A percentile compares a stretch with the other conserved stretches of the same genome.
These are phyloP conservation scores for Amiota communis DNA, from an alignment of 2,888 invertebrate species.

Conservation along the genomic window DNA sequence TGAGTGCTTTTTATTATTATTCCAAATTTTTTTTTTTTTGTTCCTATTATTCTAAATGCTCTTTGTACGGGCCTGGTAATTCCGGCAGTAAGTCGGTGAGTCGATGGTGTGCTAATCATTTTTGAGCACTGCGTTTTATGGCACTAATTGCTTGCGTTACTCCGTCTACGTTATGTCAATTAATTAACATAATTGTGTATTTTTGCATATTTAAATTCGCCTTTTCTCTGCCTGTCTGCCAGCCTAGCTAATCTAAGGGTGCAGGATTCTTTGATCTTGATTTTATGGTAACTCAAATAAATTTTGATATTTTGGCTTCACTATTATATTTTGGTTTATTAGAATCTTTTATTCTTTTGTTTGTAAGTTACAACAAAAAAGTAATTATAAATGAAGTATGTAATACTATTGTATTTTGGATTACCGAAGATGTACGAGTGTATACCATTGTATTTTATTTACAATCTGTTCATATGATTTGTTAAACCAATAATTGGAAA, in stretches of 20 bases:
- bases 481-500: no score
- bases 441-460: no score
- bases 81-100: neutral
- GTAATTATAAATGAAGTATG: no score
- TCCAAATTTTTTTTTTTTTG: conserved; percentile 1
- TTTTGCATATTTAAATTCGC: conserved; percentile 59
- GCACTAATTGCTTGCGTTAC: conserved; percentile 55
- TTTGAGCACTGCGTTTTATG: conserved; percentile 55
- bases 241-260: neutral
- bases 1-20: conserved; percentile 1
- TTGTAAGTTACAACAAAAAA: no score
- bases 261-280: neutral
- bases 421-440: no score
- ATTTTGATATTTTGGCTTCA: conserved; percentile 20
- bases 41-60: neutral
- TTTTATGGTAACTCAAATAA: conserved; percentile 17
- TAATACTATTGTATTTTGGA: no score
- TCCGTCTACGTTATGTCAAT: conserved; percentile 49
- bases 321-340: neutral
- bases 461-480: no score
- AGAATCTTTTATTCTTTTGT: no score
- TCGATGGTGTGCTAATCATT: conserved; percentile 23
- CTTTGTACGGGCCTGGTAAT: no score
- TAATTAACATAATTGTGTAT: conserved; percentile 65
- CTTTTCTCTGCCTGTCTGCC: no score